phyloP scores from a whole-genome alignment of 2,113 vertebrate genomes.

The Sylvia atricapilla region DNA sequence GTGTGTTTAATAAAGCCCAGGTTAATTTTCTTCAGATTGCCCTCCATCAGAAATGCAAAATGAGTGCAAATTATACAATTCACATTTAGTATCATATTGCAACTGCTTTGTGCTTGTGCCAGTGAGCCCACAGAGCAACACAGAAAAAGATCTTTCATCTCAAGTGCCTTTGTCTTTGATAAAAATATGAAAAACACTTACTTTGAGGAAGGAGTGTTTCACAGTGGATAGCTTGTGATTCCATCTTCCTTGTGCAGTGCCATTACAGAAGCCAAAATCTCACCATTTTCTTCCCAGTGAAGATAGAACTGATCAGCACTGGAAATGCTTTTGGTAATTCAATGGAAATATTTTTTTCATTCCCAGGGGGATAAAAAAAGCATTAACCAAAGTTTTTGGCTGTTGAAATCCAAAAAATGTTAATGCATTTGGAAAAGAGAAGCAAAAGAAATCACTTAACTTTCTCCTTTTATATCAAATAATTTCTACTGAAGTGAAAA shows the following conservation, averaged over 20 bases:
- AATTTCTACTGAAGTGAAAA: not conserved
- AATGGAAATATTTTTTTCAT: not conserved
- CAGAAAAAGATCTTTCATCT: constrained; percentile 26
- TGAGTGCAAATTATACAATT: not conserved
- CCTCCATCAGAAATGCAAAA: constrained; percentile 28
- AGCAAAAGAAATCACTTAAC: not conserved
- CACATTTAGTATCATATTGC: not conserved
- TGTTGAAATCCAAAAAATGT: not conserved
- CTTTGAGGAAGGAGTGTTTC: not conserved
- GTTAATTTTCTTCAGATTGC: constrained; percentile 21
- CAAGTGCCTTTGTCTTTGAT: constrained; percentile 17
- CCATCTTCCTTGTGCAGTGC: not conserved
- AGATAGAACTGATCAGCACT: not conserved
- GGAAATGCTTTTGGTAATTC: not conserved
- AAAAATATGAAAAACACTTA: constrained; percentile 3
- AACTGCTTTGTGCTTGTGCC: constrained; percentile 4
- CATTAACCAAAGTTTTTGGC: not conserved
- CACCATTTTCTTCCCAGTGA: not conserved
- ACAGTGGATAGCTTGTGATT: not conserved
- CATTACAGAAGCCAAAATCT: not conserved
- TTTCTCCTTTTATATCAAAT: not conserved
- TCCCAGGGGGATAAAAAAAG: not conserved
- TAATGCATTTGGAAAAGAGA: not conserved
- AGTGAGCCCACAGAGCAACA: not conserved
- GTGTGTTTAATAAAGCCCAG: not conserved